Percentiles rank a stretch among this genome's conserved stretches.
These are phyloP conservation scores for Pteropus alecto DNA, from an alignment of 2,113 vertebrate species.

Conservation along the genomic window DNA sequence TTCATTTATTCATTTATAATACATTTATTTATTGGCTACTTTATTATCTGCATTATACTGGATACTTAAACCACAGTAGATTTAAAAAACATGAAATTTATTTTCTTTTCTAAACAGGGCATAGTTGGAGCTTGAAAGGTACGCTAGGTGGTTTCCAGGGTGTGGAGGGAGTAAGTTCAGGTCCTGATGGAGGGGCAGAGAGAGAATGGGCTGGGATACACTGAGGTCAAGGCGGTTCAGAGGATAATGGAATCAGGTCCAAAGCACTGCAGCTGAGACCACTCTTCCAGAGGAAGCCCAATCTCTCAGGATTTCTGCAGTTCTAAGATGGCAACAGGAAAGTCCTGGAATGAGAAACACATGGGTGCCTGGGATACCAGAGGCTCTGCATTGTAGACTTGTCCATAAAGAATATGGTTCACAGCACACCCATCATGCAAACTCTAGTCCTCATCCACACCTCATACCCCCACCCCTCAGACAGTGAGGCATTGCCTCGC, in stretches of 20 bases:
- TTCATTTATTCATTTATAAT: neutral
- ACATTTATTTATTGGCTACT: neutral
- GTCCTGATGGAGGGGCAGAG: neutral
- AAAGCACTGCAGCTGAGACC: neutral
- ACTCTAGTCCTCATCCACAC: accelerated
- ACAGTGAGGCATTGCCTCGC: neutral
- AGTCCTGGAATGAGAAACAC: neutral
- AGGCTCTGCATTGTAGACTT: neutral
- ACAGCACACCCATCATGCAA: too few species aligned
- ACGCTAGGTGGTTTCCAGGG: accelerated
- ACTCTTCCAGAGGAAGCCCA: neutral
- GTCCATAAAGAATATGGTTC: neutral
- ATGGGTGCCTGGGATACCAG: neutral
- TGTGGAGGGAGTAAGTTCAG: too few species aligned
- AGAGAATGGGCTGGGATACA: neutral
- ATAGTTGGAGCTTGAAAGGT: neutral
- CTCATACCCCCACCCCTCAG: neutral
- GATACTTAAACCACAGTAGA: neutral
- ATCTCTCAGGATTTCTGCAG: neutral
- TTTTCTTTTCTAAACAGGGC: neutral
- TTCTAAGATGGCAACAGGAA: neutral
- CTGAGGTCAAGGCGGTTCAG: too few species aligned
- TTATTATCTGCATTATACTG: neutral
- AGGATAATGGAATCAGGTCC: neutral
- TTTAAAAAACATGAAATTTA: neutral